Evolutionary conservation across 2,797 vertebrate genomes (phyloP), one percentile per base, ranked within the genome.

Genomic region (Martes flavigula): DNA sequence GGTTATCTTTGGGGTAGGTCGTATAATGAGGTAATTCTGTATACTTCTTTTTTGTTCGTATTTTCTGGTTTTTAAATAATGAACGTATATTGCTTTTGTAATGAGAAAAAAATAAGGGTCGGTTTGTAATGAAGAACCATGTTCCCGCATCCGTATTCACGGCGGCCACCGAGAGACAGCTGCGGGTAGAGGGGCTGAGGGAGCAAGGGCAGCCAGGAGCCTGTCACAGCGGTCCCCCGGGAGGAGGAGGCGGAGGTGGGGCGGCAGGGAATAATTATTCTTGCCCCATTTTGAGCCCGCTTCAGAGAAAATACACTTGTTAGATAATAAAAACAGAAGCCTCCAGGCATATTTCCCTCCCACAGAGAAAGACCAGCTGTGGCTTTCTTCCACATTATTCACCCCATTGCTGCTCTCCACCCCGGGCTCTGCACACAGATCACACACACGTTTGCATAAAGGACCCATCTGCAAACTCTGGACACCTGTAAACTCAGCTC

Each of bases 31-130:
- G 66, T 43, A 27, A 77, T 92, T 94, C 81, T n/a, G 79, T 85
- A 95, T 51, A n/a, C 73, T 81, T 85, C 46, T 82, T 73, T 84
- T 73, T 82, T 64, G 90, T 38, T 94, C 62, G 2, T 81, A 86
- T 90, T 94, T 96, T 95, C 92, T 89, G 38, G 96, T 96, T 84
- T 94, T 94, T 83, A 89, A 97, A 60, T 95, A 96, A 86, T 17
- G 60, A 88, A 88, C 32, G 70, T 43, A 79, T 68, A 90, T 78
- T 35, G 87, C 58, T 78, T 91, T 40, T 38, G 30, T 43, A 66
- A 81, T 77, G 81, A 87, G 77, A 81, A 75, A 85, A 72, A 78
- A 90, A 82, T 48, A 54, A 77, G 13, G 60, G 87, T 2, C 20
- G 7, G 32, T 58, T 10, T 58, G 92, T 72, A 93, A 72, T 40